Evolutionary conservation across 2,797 vertebrate species (phyloP).

Genomic region (Phrynocephalus forsythii): DNA sequence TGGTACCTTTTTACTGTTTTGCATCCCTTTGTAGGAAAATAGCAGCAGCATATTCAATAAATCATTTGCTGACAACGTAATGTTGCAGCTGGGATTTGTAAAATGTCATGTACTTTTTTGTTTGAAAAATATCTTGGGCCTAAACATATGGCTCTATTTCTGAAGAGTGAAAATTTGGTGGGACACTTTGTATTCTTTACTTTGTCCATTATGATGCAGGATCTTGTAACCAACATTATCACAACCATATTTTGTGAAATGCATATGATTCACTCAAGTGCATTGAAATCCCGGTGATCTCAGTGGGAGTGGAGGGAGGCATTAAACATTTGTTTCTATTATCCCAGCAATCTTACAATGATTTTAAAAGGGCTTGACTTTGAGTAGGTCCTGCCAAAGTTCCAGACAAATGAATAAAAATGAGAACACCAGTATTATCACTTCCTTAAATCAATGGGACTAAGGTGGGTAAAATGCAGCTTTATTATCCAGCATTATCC

Average conservation of each 20-base stretch:
- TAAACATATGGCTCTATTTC: conserved; percentile 42
- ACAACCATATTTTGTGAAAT: conserved; percentile 1
- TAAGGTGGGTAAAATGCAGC: no score
- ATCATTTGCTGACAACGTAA: conserved; percentile 29
- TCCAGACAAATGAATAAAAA: not conserved
- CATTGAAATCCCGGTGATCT: not conserved
- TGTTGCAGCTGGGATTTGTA: conserved; percentile 39
- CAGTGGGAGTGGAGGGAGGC: not conserved
- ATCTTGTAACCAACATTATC: not conserved
- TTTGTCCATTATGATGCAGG: not conserved
- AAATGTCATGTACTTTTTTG: conserved; percentile 22
- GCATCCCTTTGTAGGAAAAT: conserved; percentile 39
- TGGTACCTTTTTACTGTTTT: not conserved
- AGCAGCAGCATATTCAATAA: conserved; percentile 44
- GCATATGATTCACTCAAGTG: not conserved
- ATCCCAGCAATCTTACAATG: not conserved
- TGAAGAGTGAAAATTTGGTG: conserved; percentile 13
- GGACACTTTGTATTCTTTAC: conserved; percentile 31
- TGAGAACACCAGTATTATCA: not conserved
- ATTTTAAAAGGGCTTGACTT: not conserved
- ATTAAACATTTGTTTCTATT: not conserved
- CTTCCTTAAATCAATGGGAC: not conserved
- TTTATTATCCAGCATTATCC: no score
- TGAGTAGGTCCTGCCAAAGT: not conserved
- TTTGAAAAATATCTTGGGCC: conserved; percentile 26